Evolutionary conservation across 1,140 invertebrate species (phyloP).

Genomic region (Trichomalopsis sarcophagae): DNA sequence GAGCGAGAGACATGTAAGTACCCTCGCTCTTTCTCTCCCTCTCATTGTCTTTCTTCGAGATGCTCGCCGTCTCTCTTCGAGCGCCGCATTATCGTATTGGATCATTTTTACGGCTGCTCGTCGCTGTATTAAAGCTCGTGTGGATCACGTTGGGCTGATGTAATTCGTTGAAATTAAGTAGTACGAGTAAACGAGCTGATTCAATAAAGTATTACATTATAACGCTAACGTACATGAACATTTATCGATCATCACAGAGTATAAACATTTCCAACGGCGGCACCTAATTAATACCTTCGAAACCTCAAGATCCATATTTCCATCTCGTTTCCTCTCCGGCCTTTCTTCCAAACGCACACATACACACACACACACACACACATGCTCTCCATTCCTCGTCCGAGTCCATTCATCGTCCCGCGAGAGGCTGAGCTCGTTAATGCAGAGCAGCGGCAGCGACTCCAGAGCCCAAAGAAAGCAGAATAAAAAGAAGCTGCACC

Average conservation of each 20-base stretch:
- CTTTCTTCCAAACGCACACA: not conserved
- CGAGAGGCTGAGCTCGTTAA: constrained; percentile 10
- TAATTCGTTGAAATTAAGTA: not conserved
- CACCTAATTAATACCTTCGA: not conserved
- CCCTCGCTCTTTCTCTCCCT: not conserved
- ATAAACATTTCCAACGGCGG: too few species aligned
- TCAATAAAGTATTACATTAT: too few species aligned
- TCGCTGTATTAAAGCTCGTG: not conserved
- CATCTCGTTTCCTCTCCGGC: not conserved
- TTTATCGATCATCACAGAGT: too few species aligned
- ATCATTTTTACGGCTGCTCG: not conserved
- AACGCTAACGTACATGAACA: too few species aligned
- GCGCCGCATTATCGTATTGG: not conserved
- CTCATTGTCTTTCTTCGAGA: not conserved
- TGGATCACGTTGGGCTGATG: not conserved
- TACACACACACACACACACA: not conserved
- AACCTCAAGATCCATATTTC: not conserved
- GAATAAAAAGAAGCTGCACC: not conserved
- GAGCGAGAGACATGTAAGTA: constrained; percentile 56
- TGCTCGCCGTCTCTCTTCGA: not conserved
- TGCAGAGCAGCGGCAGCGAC: not conserved
- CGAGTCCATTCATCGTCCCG: constrained; percentile 28
- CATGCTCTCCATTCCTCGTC: not conserved
- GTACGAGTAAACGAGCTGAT: not conserved
- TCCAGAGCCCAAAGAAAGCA: not conserved